Evolutionary conservation across 2,888 invertebrate genomes (phyloP), one percentile per base, ranked within the genome.

Genomic region (Pterobdella sp.): DNA sequence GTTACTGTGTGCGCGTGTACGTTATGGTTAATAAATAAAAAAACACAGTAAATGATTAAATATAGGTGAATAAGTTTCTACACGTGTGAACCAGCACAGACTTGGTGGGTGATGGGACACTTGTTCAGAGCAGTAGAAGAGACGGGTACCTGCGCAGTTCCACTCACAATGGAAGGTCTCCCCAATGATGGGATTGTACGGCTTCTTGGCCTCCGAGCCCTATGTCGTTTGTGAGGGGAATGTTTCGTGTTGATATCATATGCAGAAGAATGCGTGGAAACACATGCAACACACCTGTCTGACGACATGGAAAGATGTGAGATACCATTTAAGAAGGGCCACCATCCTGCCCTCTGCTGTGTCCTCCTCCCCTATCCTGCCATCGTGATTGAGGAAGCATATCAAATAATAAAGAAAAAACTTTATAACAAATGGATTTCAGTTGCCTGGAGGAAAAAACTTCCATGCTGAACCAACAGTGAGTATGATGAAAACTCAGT

Each of bases 111-210:
- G 85, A 77, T 86, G 86, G 14, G 85, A 86, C 35, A 86, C 86
- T 78, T 86, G 86, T 76, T 86, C 86, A 18, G 85, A 85, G 73
- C 81, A 79, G 77, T 81, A 85, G 22, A 79, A 79, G 56, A 85
- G 77, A 31, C 75, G 72, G 26, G 26, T 10, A n/a, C 18, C 1
- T 1, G 10, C 80, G 18, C 85, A 78, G 69, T 80, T 78, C 86
- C 86, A 87, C 14, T 84, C 85, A 79, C 86, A 87, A 76, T 84
- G 84, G 79, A 87, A 87, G 36, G 83, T 84, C 80, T 87, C 87
- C 1, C 87, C 87, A 64, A 87, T 82, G 60, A 87, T 84, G 1
- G 87, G 87, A 78, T 87, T 87, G 79, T 85, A 87, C 0, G 86
- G 87, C 77, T 87, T 87, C 79, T 85, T 86, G 56, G 85, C 85